phyloP scores from a whole-genome alignment of 2,888 invertebrate species.

The Dryobotodes eremita region DNA sequence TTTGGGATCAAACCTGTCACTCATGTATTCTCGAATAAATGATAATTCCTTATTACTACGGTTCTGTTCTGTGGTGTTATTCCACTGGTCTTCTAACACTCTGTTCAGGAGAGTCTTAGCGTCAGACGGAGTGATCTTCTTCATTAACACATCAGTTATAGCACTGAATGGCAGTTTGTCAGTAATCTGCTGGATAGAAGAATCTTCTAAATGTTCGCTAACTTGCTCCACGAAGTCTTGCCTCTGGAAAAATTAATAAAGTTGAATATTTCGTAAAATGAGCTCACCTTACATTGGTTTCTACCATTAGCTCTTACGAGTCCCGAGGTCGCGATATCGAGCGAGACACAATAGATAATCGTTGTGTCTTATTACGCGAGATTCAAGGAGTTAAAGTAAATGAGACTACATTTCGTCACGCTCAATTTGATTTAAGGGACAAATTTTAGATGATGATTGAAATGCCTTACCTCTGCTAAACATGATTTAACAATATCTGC shows the following conservation, averaged over 20 bases:
- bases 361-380: no score
- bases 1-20: slow-evolving; percentile 75
- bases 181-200: slow-evolving; percentile 73
- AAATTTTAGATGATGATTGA: background rate
- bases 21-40: slow-evolving; percentile 76
- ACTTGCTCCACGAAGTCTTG: slow-evolving; percentile 78
- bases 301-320: no score
- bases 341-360: no score
- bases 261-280: background rate
- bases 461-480: slow-evolving; percentile 79
- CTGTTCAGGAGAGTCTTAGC: slow-evolving; percentile 67
- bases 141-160: slow-evolving; percentile 71
- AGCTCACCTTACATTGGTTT: background rate
- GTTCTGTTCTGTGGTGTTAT: slow-evolving; percentile 50
- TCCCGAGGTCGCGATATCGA: no score
- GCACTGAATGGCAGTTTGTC: slow-evolving; percentile 72
- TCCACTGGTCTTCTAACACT: slow-evolving; percentile 71
- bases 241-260: slow-evolving; percentile 76
- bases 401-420: background rate
- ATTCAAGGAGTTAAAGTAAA: no score
- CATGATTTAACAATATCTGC: slow-evolving; percentile 76
- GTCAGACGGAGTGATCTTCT: slow-evolving; percentile 70
- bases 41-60: slow-evolving; percentile 69
- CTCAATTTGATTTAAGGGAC: background rate
- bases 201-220: slow-evolving; percentile 71